These are phyloP conservation scores for Thysanoteuthis rhombus DNA, from an alignment of 2,888 invertebrate genomes.

Conservation along the genomic window DNA sequence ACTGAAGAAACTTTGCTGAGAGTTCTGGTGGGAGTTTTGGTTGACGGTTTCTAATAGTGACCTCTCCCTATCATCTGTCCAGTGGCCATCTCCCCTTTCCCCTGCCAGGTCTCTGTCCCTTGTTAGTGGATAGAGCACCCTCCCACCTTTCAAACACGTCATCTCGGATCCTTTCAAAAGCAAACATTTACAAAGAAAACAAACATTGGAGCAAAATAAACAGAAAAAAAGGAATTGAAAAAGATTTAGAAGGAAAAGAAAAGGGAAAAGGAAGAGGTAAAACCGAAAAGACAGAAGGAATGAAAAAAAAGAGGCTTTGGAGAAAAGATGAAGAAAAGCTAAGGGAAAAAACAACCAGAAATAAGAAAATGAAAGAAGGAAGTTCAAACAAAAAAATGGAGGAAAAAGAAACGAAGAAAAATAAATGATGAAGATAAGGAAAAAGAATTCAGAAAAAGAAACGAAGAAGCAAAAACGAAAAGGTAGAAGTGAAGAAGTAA, in stretches of 20 bases:
- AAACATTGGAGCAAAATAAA: not conserved
- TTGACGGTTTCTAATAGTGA: not conserved
- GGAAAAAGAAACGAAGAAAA: not conserved
- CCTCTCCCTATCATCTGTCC: not conserved
- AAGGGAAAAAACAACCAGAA: not conserved
- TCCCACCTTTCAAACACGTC: not conserved
- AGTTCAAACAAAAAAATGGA: accelerated
- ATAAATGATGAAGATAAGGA: not conserved
- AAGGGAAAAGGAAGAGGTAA: accelerated
- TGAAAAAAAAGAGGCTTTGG: not conserved
- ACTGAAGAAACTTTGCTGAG: too few species aligned
- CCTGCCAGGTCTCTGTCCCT: not conserved
- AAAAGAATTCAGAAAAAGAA: not conserved
- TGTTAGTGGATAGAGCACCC: not conserved
- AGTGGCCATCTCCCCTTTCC: not conserved
- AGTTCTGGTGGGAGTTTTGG: too few species aligned
- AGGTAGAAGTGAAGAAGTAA: not conserved
- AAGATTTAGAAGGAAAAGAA: not conserved
- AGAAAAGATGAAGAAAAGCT: not conserved
- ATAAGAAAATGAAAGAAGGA: not conserved
- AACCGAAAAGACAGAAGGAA: too few species aligned
- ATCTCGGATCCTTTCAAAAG: not conserved
- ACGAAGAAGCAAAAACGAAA: not conserved
- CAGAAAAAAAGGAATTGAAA: not conserved
- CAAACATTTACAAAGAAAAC: not conserved